Conservation (phyloP, 2,113 vertebrate genomes). For the Halcyon malimbica region DNA sequence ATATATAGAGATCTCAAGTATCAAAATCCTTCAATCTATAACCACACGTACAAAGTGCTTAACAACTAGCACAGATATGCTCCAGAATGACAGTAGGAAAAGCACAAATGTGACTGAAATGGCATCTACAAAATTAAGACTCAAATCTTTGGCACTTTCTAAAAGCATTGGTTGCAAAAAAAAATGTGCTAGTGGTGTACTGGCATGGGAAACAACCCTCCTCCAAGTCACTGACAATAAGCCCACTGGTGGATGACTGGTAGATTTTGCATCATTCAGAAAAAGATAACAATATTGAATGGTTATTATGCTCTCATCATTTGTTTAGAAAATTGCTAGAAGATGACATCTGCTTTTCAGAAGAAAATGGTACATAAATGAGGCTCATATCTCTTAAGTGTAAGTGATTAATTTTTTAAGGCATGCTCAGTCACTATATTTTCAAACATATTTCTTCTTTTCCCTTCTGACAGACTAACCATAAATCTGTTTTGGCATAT, state of each 20-base stretch:
- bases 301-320: neutral
- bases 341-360: neutral
- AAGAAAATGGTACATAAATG: neutral
- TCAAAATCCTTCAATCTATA: neutral
- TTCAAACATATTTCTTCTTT: constrained; percentile 39
- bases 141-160: neutral
- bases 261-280: neutral
- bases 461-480: neutral
- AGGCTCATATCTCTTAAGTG: neutral
- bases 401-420: neutral
- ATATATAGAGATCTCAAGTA: neutral
- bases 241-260: neutral
- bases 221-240: neutral
- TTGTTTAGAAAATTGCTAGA: neutral
- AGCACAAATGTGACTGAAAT: neutral
- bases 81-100: neutral
- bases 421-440: neutral
- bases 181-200: neutral
- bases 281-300: neutral
- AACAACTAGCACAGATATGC: neutral
- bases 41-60: neutral
- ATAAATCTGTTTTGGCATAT: neutral
- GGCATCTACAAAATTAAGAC: neutral
- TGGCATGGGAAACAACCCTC: neutral
- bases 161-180: neutral